Base-by-base conservation (phyloP, 2,113 vertebrate species). In the Dissostichus mawsoni region DNA sequence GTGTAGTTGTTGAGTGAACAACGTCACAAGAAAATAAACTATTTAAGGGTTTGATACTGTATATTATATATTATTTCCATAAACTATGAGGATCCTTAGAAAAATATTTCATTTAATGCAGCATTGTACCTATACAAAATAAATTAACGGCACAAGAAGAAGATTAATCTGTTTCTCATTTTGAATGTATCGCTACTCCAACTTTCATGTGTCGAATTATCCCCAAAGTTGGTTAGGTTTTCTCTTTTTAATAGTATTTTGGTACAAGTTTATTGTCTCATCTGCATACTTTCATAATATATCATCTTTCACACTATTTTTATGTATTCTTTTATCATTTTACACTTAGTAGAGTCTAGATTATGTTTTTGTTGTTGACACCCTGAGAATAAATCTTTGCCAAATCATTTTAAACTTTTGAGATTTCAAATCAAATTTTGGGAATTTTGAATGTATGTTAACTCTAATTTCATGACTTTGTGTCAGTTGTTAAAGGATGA, bases 31-130 rank as follows among this genome's bases (percentile, higher is more conserved):
- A 81, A 84, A 87, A 90, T 78, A 85, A 80, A 89, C 44, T 45
- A 50, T 78, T 66, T 23, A 67, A 80, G 77, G 87, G 79, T 87
- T 85, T 72, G 61, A 81, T 83, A 75, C 74, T 83, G 51, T 89
- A 74, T 90, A 86, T 91, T 89, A 74, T 90, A 86, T 91, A 86
- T 83, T 85, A 79, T 79, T 81, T 89, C 71, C 82, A 92, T 91
- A 90, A 89, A 88, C 82, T 89, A 87, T 81, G 83, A 88, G 83
- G 85, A 92, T 92, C 89, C 76, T 88, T 95, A 95, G 90, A 95
- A 95, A 95, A 95, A 95, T 95, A 95, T 89, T 93, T 93, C 74
- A 84, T 94, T 91, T 93, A 89, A 91, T 94, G 92, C 91, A 92
- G 90, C 89, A 91, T 92, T 89, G 74, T 84, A 90, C 85, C 89